Conservation (phyloP, 2,113 vertebrate genomes). For the Falcunculus frontatus region DNA sequence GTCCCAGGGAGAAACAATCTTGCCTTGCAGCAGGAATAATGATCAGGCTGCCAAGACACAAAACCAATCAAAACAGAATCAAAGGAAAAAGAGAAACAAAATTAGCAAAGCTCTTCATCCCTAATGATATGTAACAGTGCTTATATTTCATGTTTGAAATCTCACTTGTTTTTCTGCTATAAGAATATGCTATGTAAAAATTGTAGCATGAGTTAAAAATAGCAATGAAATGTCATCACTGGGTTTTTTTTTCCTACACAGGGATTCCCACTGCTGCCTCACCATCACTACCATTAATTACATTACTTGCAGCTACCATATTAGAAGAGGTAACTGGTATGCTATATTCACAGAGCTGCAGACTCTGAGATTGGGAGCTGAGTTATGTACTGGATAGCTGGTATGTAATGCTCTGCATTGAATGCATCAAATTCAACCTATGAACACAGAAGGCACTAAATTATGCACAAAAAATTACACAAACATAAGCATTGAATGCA, state of each 20-base stretch:
- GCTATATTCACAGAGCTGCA: neutral
- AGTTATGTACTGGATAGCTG: neutral
- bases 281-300: neutral
- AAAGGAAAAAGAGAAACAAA: conserved; percentile 30
- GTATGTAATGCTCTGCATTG: neutral
- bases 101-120: neutral
- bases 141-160: neutral
- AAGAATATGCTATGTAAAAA: neutral
- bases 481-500: neutral
- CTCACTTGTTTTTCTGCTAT: neutral
- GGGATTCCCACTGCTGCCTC: neutral
- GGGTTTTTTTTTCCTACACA: neutral
- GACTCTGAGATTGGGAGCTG: neutral
- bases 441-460: neutral
- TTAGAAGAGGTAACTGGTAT: neutral
- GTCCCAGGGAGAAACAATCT: conserved; percentile 44
- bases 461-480: neutral
- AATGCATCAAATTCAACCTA: neutral
- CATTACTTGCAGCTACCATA: neutral
- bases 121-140: neutral
- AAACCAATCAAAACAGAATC: conserved; percentile 57
- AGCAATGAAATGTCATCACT: neutral
- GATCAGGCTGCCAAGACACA: conserved; percentile 73
- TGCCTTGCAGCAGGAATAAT: conserved; percentile 81
- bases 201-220: neutral